A percentile compares a stretch with the other conserved stretches of the same genome.
These are phyloP conservation scores for Contarinia nasturtii DNA, from an alignment of 1,140 invertebrate genomes.

Conservation along the genomic window DNA sequence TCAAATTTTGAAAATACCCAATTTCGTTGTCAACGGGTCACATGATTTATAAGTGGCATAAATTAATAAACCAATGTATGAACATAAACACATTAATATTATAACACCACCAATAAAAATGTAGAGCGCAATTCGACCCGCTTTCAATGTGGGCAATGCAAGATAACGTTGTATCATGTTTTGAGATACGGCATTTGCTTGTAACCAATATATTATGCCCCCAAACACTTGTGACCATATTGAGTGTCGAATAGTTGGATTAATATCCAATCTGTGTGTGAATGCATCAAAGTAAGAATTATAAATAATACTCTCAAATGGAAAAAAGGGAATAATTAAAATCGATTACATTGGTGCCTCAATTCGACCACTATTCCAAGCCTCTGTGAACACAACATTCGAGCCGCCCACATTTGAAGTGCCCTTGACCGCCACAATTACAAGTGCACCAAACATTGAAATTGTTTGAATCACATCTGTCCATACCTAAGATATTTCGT, in stretches of 20 bases:
- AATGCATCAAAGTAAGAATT: constrained; percentile 15
- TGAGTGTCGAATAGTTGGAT: constrained; percentile 56
- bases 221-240: constrained; percentile 63
- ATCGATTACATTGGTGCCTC: constrained; percentile 23
- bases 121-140: constrained; percentile 38
- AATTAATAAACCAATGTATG: constrained; percentile 53
- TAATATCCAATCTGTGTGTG: constrained; percentile 52
- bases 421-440: constrained; percentile 47
- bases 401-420: constrained; percentile 40
- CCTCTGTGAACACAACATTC: constrained; percentile 31
- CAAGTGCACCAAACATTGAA: constrained; percentile 54
- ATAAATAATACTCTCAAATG: constrained; percentile 29
- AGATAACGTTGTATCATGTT: constrained; percentile 54
- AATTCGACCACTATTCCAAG: constrained; percentile 18
- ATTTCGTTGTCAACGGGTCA: constrained; percentile 44
- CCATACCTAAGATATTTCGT: constrained; percentile 33
- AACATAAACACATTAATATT: constrained; percentile 32
- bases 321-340: too few species aligned
- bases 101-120: constrained; percentile 34
- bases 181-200: constrained; percentile 56
- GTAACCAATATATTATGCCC: constrained; percentile 56
- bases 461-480: constrained; percentile 67
- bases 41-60: constrained; percentile 52
- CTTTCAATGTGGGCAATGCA: constrained; percentile 38
- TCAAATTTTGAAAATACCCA: constrained; percentile 9